Evolutionary conservation across 2,113 vertebrate genomes (phyloP).

Genomic region (Hyperopisus bebe): DNA sequence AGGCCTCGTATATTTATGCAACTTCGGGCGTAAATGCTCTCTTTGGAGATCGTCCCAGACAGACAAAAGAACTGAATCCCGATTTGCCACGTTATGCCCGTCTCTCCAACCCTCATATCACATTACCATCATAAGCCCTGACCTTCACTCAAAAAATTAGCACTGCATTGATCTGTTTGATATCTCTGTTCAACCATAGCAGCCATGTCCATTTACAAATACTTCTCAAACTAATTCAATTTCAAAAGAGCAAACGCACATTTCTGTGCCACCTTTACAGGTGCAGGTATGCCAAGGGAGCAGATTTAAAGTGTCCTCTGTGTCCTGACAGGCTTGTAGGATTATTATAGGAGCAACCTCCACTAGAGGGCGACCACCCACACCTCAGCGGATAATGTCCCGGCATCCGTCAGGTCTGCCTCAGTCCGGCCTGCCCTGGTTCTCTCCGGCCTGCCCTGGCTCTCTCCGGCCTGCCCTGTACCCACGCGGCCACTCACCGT

Average conservation of each 20-base stretch:
- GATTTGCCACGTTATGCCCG: neutral
- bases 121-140: neutral
- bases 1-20: neutral
- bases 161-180: neutral
- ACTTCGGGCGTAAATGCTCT: too few species aligned
- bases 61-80: neutral
- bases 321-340: neutral
- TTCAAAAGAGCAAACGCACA: neutral
- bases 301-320: neutral
- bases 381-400: too few species aligned
- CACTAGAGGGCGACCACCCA: conserved; percentile 1
- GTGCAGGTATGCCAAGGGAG: neutral
- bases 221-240: neutral
- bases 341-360: neutral
- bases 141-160: conserved; percentile 4
- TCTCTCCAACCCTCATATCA: neutral
- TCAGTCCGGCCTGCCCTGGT: neutral
- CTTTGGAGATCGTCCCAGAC: neutral
- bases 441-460: neutral
- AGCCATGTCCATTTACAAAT: neutral
- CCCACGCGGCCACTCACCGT: conserved; percentile 60
- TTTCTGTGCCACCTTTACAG: neutral
- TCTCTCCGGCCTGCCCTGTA: neutral
- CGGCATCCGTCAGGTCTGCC: conserved; percentile 9
- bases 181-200: neutral